phyloP scores from a whole-genome alignment of 1,140 invertebrate genomes.

The Lucilia cuprina region DNA sequence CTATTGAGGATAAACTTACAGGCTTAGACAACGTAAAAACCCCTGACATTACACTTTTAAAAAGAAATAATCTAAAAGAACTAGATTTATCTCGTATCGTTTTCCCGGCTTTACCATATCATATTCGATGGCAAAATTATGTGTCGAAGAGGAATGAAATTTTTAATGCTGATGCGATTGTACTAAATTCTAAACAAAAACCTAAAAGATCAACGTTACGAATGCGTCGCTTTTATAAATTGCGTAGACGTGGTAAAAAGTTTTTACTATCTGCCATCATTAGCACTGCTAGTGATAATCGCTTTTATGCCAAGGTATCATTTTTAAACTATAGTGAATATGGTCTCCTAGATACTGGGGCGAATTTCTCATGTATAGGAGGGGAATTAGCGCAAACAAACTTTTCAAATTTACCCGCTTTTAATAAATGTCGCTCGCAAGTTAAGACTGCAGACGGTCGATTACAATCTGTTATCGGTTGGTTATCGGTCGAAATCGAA shows the following conservation, averaged over 20 bases:
- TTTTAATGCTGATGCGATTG: too few species aligned
- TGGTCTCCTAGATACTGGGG: not conserved
- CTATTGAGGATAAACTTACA: too few species aligned
- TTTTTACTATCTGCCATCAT: not conserved
- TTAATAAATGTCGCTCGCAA: not conserved
- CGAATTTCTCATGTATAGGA: not conserved
- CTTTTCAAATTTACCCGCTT: not conserved
- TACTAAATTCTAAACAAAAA: not conserved
- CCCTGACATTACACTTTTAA: too few species aligned
- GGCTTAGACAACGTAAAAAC: too few species aligned
- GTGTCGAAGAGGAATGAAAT: too few species aligned
- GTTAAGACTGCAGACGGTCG: not conserved
- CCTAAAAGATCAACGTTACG: not conserved
- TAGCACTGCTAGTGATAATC: not conserved
- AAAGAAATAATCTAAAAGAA: too few species aligned
- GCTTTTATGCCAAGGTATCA: not conserved
- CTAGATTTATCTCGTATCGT: too few species aligned
- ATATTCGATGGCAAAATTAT: too few species aligned
- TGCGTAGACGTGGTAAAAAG: not conserved
- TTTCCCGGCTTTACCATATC: too few species aligned
- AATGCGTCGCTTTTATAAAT: not conserved
- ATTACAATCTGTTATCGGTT: not conserved
- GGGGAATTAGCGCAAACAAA: not conserved
- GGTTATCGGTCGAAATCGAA: too few species aligned
- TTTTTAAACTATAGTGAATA: not conserved